Percentiles rank a stretch among this genome's conserved stretches.
These are phyloP conservation scores for Rotaria magnacalcarata DNA, from an alignment of 2,888 invertebrate species.

Conservation along the genomic window DNA sequence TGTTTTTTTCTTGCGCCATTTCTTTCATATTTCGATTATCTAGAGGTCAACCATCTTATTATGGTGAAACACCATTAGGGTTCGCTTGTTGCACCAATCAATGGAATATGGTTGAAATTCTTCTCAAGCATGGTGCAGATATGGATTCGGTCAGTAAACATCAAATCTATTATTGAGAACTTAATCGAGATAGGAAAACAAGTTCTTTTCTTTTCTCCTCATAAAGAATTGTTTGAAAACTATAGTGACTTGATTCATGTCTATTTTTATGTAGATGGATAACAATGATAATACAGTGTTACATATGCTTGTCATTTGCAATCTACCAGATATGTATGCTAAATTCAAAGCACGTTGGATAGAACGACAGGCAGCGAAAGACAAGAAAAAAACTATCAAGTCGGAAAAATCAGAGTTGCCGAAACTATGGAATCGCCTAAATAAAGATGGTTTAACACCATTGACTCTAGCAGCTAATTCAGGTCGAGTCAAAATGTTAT, in stretches of 20 bases:
- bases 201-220: too few relatives aligned
- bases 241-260: too few relatives aligned
- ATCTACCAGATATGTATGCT: background rate
- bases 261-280: background rate
- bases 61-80: background rate
- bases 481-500: constrained; percentile 84
- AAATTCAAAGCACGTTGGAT: constrained; percentile 35
- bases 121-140: background rate
- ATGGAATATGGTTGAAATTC: background rate
- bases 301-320: constrained; percentile 13
- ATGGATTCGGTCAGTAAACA: background rate
- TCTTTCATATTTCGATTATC: background rate
- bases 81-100: background rate
- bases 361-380: background rate
- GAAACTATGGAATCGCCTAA: constrained; percentile 7
- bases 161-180: too few relatives aligned
- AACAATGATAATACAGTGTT: background rate
- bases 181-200: too few relatives aligned
- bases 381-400: too few relatives aligned
- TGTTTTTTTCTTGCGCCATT: background rate
- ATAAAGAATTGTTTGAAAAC: too few relatives aligned
- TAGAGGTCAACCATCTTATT: background rate
- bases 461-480: constrained; percentile 85
- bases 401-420: background rate
- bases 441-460: constrained; percentile 80